Conservation (phyloP, 2,888 invertebrate genomes). For the Stenodema calcarata region DNA sequence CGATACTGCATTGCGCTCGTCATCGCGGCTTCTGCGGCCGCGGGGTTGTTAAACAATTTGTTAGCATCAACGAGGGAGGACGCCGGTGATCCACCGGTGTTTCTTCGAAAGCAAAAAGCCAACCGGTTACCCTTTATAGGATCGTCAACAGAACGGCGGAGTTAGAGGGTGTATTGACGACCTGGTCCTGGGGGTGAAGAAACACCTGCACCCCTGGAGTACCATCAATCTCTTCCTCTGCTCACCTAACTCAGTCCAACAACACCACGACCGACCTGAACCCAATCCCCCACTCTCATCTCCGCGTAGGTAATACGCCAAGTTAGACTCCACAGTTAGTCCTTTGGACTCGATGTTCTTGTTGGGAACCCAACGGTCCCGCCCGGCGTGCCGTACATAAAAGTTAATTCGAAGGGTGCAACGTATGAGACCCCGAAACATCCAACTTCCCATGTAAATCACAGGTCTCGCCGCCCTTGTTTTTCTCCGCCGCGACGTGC, state of each 20-base stretch:
- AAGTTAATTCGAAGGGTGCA: slow-evolving; percentile 11
- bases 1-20: slow-evolving; percentile 4
- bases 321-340: slow-evolving; percentile 7
- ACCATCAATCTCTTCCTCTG: slow-evolving; percentile 32
- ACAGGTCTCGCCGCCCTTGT: not conserved
- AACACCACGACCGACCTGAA: not conserved
- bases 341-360: slow-evolving; percentile 17
- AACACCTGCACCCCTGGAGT: slow-evolving; percentile 33
- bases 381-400: slow-evolving; percentile 23
- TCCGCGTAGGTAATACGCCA: not conserved
- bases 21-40: not conserved
- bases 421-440: not conserved
- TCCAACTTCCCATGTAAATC: slow-evolving; percentile 31
- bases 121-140: not conserved
- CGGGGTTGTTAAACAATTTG: slow-evolving; percentile 14
- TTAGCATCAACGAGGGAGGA: not conserved
- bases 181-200: slow-evolving; percentile 18
- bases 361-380: not conserved
- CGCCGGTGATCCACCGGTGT: not conserved
- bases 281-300: not conserved
- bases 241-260: not conserved
- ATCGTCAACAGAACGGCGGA: slow-evolving; percentile 16
- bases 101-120: slow-evolving; percentile 16
- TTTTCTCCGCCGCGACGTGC: not conserved
- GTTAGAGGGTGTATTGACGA: slow-evolving; percentile 19